A percentile compares a stretch with the other conserved stretches of the same genome.
Conservation (phyloP, 2,888 invertebrate genomes). For the Limnephilus lunatus region DNA sequence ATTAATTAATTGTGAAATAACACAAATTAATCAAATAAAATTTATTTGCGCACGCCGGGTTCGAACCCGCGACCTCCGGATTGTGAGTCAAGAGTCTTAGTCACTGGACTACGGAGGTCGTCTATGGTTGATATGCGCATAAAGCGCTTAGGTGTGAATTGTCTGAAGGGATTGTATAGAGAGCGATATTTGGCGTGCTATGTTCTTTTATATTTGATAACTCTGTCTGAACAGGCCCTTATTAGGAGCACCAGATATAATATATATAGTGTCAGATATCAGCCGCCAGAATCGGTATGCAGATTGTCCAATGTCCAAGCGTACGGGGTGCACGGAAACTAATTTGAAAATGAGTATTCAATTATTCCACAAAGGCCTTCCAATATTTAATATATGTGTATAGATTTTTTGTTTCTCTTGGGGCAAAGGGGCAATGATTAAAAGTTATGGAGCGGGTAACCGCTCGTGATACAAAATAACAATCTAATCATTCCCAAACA, state of each 20-base stretch:
- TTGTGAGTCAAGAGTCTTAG: no score
- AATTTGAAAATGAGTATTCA: slow-evolving; percentile 59
- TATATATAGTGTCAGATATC: neutral
- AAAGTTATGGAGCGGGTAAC: slow-evolving; percentile 61
- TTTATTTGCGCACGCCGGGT: no score
- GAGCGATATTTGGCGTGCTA: no score
- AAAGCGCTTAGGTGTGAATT: no score
- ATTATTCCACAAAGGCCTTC: slow-evolving; percentile 50
- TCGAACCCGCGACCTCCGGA: no score
- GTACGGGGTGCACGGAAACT: slow-evolving; percentile 9
- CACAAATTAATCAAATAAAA: no score
- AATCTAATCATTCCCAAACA: slow-evolving; percentile 65
- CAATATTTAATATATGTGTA: slow-evolving; percentile 53
- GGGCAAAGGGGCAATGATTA: slow-evolving; percentile 54
- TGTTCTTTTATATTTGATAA: no score
- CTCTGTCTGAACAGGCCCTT: no score
- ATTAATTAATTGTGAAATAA: no score
- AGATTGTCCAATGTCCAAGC: neutral
- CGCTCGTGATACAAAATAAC: slow-evolving; percentile 62
- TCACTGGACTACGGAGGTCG: no score
- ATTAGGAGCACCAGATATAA: neutral
- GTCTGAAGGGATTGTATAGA: no score
- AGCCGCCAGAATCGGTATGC: neutral
- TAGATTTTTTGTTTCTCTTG: slow-evolving; percentile 48
- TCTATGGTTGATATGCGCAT: no score